Percentiles rank a stretch among this genome's conserved stretches.
These are phyloP conservation scores for Lordiphosa fenestrarum DNA, from an alignment of 2,888 invertebrate genomes.

Conservation along the genomic window DNA sequence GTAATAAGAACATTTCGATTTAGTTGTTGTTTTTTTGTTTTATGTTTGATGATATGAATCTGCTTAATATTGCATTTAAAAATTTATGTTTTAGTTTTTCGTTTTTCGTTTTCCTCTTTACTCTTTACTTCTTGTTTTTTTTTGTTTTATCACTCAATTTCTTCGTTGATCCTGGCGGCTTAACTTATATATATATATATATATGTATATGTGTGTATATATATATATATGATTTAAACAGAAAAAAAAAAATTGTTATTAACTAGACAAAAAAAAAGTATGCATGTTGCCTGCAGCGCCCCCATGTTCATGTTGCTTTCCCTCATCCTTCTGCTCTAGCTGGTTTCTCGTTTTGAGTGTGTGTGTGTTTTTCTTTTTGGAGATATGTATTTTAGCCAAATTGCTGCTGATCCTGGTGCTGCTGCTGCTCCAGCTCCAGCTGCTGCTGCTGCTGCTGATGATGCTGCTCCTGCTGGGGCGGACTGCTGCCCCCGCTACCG, in stretches of 20 bases:
- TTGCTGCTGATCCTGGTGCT: conserved; percentile 20
- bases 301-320: background rate
- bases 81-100: conserved; percentile 18
- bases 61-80: conserved; percentile 53
- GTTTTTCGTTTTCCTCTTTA: conserved; percentile 1
- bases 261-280: conserved; percentile 29
- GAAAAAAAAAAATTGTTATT: conserved; percentile 37
- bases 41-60: conserved; percentile 43
- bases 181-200: conserved; percentile 43
- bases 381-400: conserved; percentile 23
- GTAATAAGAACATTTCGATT: conserved; percentile 13
- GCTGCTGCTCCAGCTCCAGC: conserved; percentile 12
- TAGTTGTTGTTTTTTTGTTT: conserved; percentile 18
- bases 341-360: conserved; percentile 5
- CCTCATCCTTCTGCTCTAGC: too few relatives aligned
- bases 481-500: conserved; percentile 36
- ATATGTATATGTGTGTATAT: conserved; percentile 24
- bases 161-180: conserved; percentile 80
- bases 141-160: conserved; percentile 77
- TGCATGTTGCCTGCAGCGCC: background rate
- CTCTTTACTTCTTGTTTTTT: conserved; percentile 21
- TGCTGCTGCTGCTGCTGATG: conserved; percentile 13
- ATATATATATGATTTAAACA: conserved; percentile 25
- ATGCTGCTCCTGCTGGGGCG: conserved; percentile 27
- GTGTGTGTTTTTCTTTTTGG: conserved; percentile 3